Base-by-base conservation (phyloP, 2,113 vertebrate genomes). In the Chlorodrepanis virens region DNA sequence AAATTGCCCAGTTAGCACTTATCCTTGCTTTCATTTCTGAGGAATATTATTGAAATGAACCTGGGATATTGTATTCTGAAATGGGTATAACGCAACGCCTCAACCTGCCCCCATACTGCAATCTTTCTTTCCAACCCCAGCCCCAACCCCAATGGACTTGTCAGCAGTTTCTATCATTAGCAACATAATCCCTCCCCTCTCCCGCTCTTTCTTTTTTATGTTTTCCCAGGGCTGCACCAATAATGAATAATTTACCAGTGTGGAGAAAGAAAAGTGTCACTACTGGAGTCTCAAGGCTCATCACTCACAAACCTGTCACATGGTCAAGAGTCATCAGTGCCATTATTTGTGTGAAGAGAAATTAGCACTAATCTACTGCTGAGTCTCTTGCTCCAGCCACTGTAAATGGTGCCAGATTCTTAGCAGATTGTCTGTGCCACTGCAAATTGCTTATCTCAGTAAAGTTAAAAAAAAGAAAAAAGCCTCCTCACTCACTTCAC, bases 231-330 rank as follows among this genome's bases (percentile, higher is more conserved):
- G 95, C 94, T 96, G 96, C 84, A 94, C 90, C 95, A 96, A 95
- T 91, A 92, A 97, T 97, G 97, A 97, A 97, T 97, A 97, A 97
- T 97, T 97, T 97, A 97, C 95, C 87, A 97, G 95, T 70, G 84
- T 87, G 74, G 93, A 97, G 97, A 97, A 96, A 97, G 97, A 94
- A 94, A 96, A 97, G 96, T 97, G 96, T 96, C 96, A 97, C 94
- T 96, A 94, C 90, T 87, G 83, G 90, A 96, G 96, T 97, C 97
- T 96, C 95, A 91, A 91, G 96, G 96, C 97, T 97, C 97, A 97
- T 97, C 96, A 95, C 88, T 97, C 97, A 97, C 93, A 97, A 97
- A 94, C 94, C 94, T 97, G 97, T 97, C 97, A 97, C 96, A 97
- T 96, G 97, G 95, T 95, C 97, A 97, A 96, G 93, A 97, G 92